Base-by-base conservation (phyloP, 2,113 vertebrate species). In the Hemiprocne comata region DNA sequence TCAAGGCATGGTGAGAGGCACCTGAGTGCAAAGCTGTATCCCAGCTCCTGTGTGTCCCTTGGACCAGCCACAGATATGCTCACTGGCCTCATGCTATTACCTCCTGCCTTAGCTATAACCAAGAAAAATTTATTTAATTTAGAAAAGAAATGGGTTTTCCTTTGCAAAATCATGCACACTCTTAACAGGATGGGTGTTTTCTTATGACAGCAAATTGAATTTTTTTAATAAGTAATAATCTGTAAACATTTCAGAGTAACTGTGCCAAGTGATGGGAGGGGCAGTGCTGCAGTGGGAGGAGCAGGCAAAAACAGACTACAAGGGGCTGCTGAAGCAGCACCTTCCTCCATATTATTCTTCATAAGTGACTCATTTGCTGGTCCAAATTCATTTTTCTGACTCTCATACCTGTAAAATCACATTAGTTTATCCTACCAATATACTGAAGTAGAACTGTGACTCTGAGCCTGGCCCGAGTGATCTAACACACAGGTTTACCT, bases 211-310 rank as follows among this genome's bases (percentile, higher is more conserved):
- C 3, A 6, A 55, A 48, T 9, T 11, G 76, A n/a, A 25, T 42
- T 75, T 73, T 73, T 44, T 80, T 50, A 46, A 11, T 7, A 55
- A 72, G 26, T 69, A 14, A 33, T 33, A 0, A 2, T 34, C 74
- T 76, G 42, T n/a, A 85, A 36, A 61, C 9, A 18, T 70, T 85
- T 91, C 31, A 65, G 25, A 38, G 16, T 42, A 79, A 61, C 36
- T 44, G 13, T 14, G 3, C 1, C 0, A 0, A 76, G 29, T 1
- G 21, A 75, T 7, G 6, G 10, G 24, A 72, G 7, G 5, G 10
- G 19, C 25, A 51, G 72, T 2, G 4, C 7, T 58, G 51, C 3
- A 1, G 31, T 20, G 5, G 11, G 42, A 71, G 7, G 18, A 92
- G 19, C 4, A 34, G 72, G 21, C 18, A 72, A 6, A 8, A 62